phyloP scores from a whole-genome alignment of 2,113 vertebrate species.

The Trematomus loennbergii region DNA sequence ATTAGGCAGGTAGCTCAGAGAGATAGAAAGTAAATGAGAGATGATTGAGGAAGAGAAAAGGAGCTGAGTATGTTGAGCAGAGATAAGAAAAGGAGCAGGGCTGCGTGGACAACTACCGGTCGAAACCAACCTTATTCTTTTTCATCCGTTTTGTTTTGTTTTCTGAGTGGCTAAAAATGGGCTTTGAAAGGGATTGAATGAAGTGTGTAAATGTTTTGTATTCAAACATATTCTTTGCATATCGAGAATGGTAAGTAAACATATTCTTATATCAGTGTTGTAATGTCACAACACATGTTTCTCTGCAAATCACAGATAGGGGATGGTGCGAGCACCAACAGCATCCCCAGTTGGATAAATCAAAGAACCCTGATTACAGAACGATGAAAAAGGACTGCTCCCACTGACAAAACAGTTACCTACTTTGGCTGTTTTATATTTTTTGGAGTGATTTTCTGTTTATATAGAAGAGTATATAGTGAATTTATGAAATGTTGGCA shows the following conservation, averaged over 20 bases:
- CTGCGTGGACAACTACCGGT: conserved; percentile 9
- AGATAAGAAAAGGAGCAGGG: conserved; percentile 31
- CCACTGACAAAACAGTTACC: not conserved
- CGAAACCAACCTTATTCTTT: conserved; percentile 12
- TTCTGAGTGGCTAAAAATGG: conserved; percentile 20
- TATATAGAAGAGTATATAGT: no score
- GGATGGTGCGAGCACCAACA: not conserved
- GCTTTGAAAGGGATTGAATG: conserved; percentile 14
- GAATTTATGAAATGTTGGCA: not conserved
- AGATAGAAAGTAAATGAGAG: conserved; percentile 61
- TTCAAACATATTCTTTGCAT: not conserved
- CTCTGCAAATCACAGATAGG: conserved; percentile 8
- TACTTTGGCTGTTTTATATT: not conserved
- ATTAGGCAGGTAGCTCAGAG: conserved; percentile 57
- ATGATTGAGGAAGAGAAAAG: conserved; percentile 34
- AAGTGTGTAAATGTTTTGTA: conserved; percentile 22
- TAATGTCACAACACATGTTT: not conserved
- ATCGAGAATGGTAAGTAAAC: conserved; percentile 6
- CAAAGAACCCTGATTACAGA: not conserved
- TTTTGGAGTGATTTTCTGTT: not conserved
- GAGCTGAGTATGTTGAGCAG: conserved; percentile 22
- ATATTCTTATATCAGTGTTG: conserved; percentile 7
- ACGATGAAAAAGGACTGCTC: not conserved
- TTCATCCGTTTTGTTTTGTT: conserved; percentile 11
- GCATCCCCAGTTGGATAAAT: conserved; percentile 14